A percentile compares a stretch with the other conserved stretches of the same genome.
These are phyloP conservation scores for Channa maculata DNA, from an alignment of 2,113 vertebrate species.

Conservation along the genomic window DNA sequence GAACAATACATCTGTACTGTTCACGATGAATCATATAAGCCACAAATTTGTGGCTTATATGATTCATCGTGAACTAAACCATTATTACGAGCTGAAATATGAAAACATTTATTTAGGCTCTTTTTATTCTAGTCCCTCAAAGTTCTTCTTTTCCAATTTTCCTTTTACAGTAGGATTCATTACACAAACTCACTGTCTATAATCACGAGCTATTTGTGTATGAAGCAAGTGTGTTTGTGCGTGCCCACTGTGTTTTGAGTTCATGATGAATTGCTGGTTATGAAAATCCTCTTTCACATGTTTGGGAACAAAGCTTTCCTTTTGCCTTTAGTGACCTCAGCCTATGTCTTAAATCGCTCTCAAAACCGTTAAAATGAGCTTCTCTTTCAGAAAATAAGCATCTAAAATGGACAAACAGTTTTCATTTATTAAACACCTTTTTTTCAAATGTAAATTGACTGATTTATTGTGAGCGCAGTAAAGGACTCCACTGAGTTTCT, in stretches of 20 bases:
- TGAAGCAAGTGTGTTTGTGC: conserved; percentile 6
- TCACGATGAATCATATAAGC: background rate
- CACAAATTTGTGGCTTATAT: background rate
- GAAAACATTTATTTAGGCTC: background rate
- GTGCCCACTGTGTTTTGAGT: conserved; percentile 39
- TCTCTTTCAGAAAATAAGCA: conserved; percentile 28
- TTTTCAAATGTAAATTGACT: conserved; percentile 2
- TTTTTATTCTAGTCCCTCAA: background rate
- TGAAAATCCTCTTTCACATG: conserved; percentile 47
- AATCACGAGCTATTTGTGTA: background rate
- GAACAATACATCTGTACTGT: background rate
- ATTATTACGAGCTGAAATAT: conserved; percentile 18
- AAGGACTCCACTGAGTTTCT: conserved; percentile 38
- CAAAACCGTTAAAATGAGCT: background rate
- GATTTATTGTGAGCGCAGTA: conserved; percentile 34
- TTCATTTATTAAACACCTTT: conserved; percentile 36
- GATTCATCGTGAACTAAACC: background rate
- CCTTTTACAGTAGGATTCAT: background rate
- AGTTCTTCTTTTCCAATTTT: background rate
- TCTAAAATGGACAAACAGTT: conserved; percentile 23
- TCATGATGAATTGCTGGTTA: conserved; percentile 54
- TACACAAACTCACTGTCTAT: background rate
- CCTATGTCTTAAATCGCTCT: conserved; percentile 4
- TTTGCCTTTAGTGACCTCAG: background rate
- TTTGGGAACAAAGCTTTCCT: conserved; percentile 5